These are phyloP conservation scores for Solea senegalensis DNA, from an alignment of 2,113 vertebrate species.

Conservation along the genomic window DNA sequence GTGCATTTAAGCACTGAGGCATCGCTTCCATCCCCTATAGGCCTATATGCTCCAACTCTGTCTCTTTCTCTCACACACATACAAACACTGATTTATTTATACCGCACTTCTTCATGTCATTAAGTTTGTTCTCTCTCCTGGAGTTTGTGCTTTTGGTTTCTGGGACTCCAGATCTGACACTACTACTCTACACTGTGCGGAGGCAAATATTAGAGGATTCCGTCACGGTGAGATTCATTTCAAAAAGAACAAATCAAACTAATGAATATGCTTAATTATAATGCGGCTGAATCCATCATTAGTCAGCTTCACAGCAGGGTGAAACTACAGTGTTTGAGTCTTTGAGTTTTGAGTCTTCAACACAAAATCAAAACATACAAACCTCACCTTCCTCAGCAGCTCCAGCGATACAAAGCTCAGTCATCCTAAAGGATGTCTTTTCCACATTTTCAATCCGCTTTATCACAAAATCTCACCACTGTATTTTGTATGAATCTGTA, in stretches of 20 bases:
- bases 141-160: background rate
- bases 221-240: background rate
- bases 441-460: too few species aligned
- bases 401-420: too few species aligned
- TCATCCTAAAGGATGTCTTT: too few species aligned
- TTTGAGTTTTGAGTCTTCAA: background rate
- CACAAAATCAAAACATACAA: background rate
- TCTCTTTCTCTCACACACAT: too few species aligned
- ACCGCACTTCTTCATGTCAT: background rate
- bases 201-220: too few species aligned
- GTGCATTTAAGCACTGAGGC: too few species aligned
- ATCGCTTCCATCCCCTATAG: background rate
- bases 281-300: background rate
- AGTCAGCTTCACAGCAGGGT: background rate
- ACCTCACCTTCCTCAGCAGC: background rate
- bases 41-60: background rate
- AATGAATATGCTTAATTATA: constrained; percentile 11
- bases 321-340: background rate
- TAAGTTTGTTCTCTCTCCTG: background rate
- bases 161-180: background rate
- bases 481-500: too few species aligned
- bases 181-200: background rate
- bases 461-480: too few species aligned
- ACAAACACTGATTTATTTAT: background rate
- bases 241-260: background rate